Evolutionary conservation across 92 coral and sea anemone species (phyloP), one percentile per base, ranked within the genome.

Genomic region (Metridium senile): DNA sequence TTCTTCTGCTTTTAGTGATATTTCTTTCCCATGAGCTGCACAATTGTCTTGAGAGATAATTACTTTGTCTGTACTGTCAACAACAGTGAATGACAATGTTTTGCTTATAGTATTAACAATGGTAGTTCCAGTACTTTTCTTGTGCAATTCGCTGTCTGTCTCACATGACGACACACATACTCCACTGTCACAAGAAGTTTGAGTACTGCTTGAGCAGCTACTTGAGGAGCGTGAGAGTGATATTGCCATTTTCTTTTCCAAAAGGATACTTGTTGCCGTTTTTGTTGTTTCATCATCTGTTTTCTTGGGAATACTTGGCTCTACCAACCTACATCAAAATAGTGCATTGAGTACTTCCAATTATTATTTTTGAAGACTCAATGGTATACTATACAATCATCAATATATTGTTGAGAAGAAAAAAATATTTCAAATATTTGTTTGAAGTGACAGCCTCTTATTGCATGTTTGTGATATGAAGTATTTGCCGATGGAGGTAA

Each of bases 181-280:
- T 16, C 89, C 89, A 69, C 85, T 85, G 28, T 80, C 85, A 69
- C 85, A 69, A 33, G 84, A 79, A 0, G 78, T 58, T 33, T 69
- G 84, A 0, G 56, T 34, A 8, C 69, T 79, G 46, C 74, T 79
- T 18, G 82, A 78, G 74, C 84, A 79, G 35, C 84, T 79, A 43
- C 84, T 79, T 79, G 84, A 79, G 22, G 84, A 79, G 0, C 76
- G 68, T 29, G 76, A 69, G 13, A 73, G 68, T 1, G 84, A 79
- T 10, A 70, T 46, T 56, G 57, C 66, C 0, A 1, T 31, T 10
- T 67, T 78, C 0, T 54, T 78, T 0, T 54, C 58, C 21, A 47
- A 19, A 33, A 59, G 57, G 20, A 74, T 29, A 13, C 1, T 74
- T 58, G 59, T 13, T 7, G 49, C 26, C 1, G 66, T 11, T 27